Percentiles rank a stretch among this genome's conserved stretches.
phyloP scores from a whole-genome alignment of 2,888 invertebrate genomes.

The Polyommatus icarus region DNA sequence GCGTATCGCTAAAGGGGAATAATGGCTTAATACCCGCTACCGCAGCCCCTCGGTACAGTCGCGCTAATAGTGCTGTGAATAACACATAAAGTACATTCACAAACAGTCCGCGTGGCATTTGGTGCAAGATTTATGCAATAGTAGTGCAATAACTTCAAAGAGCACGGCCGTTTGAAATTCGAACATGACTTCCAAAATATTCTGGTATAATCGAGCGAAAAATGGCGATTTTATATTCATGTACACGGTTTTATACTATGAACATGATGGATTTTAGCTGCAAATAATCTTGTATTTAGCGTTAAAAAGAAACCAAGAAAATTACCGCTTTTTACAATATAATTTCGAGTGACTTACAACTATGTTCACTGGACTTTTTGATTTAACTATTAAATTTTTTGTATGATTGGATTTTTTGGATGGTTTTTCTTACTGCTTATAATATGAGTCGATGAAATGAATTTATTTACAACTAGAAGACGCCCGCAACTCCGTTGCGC shows the following conservation, averaged over 20 bases:
- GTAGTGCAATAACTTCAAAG: conserved; percentile 30
- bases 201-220: background rate
- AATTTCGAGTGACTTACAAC: too few species aligned
- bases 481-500: too few species aligned
- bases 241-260: background rate
- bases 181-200: background rate
- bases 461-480: background rate
- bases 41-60: conserved; percentile 9
- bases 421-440: background rate
- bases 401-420: too few species aligned
- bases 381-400: too few species aligned
- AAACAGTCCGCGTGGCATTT: conserved; percentile 31
- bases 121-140: conserved; percentile 32
- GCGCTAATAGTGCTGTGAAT: conserved; percentile 33
- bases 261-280: too few species aligned
- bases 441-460: background rate
- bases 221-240: background rate
- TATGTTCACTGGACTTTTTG: too few species aligned
- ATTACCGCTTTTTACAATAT: too few species aligned
- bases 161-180: conserved; percentile 4
- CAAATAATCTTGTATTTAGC: too few species aligned
- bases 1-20: conserved; percentile 27
- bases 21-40: conserved; percentile 24
- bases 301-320: too few species aligned
- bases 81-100: conserved; percentile 32